Evolutionary conservation across 2,888 invertebrate genomes (phyloP), one percentile per base, ranked within the genome.

Genomic region (Xylophagus ater): DNA sequence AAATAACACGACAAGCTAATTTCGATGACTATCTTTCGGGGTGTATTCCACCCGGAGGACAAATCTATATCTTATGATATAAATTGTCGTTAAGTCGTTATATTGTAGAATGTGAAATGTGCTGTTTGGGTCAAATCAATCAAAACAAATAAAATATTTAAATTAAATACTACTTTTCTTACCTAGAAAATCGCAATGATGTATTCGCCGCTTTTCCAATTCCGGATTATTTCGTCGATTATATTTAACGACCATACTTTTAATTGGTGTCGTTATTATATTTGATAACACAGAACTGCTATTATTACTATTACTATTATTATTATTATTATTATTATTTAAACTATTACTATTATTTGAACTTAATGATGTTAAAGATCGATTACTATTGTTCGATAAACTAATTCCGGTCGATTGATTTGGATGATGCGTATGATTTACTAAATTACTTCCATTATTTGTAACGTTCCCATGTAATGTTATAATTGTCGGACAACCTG

Each of bases 191-290:
- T 92, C 88, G 71, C 96, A 96, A 67, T 88, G 92, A 62, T 96
- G 94, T 54, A 94, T 92, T 58, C 96, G 70, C 51, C 94, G 71
- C 65, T 94, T 94, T 65, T 96, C 94, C 53, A 96, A 68, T 63
- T 96, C 94, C 1, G 94, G 94, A 68, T 96, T 96, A 67, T 94
- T 94, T 59, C 93, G 74, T 49, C 94, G 72, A 70, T 94, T 94
- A 69, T 89, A 93, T 58, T 84, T 87, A 47, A 73, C 62, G 19
- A 68, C 60, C 47, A 54, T 58, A 37, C 28, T 63, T 19, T 60
- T 58, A 4, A 67, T 17, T 51, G 49, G 42, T 57, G 62, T 43
- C 12, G 42, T 32, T 26, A 38, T 41, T 26, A 45, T 34, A 59
- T 58, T 49, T 56, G 52, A 40, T 55, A 59, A 26, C 54, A 50